These are phyloP conservation scores for Gryllus bimaculatus DNA, from an alignment of 1,140 invertebrate genomes.

Conservation along the genomic window DNA sequence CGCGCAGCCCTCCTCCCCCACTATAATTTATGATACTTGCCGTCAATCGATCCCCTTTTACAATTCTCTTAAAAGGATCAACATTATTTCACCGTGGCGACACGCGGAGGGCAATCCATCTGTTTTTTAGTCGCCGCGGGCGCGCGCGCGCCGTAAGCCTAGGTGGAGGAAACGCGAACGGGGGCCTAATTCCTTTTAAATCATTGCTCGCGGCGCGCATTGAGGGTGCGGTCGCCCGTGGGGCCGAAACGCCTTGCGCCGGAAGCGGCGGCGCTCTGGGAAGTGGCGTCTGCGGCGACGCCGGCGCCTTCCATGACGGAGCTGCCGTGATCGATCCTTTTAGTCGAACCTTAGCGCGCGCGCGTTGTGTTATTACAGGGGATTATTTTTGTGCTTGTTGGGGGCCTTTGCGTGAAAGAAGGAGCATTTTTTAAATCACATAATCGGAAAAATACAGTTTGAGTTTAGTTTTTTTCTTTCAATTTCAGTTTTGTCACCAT, in stretches of 20 bases:
- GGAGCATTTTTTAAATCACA: too few species aligned
- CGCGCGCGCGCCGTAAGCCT: neutral
- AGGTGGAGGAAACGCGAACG: neutral
- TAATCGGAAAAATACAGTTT: too few species aligned
- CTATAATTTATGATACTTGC: neutral
- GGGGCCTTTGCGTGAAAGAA: too few species aligned
- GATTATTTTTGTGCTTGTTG: too few species aligned
- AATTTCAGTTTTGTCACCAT: too few species aligned
- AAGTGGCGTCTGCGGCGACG: too few species aligned
- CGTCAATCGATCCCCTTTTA: neutral
- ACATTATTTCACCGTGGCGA: neutral
- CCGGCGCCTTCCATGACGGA: too few species aligned
- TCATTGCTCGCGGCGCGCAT: neutral
- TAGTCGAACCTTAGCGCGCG: too few species aligned
- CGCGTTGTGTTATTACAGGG: too few species aligned
- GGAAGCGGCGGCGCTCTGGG: neutral
- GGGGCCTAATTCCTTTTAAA: neutral
- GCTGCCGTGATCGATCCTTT: too few species aligned
- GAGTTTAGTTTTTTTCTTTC: too few species aligned
- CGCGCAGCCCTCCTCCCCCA: neutral
- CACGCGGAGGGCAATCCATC: constrained; percentile 2
- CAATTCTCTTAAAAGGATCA: constrained; percentile 5
- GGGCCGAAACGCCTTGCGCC: neutral
- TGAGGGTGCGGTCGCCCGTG: too few species aligned
- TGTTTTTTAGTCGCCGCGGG: neutral